phyloP scores from a whole-genome alignment of 2,888 invertebrate genomes.

The Malthinus seriepunctatus region DNA sequence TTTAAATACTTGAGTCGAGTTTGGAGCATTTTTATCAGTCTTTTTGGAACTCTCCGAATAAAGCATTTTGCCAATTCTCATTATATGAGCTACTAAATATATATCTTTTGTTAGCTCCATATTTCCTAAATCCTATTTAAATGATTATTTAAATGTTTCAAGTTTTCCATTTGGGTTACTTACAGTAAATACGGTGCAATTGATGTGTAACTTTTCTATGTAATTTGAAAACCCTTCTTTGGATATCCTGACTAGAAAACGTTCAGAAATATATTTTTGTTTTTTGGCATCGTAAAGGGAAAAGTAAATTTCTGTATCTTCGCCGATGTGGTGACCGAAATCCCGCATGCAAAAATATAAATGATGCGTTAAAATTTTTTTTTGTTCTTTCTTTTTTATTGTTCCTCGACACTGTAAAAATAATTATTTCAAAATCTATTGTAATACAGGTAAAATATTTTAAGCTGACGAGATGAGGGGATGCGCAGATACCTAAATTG shows the following conservation, averaged over 20 bases:
- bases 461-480: too few species aligned
- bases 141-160: background rate
- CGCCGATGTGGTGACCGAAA: constrained; percentile 85
- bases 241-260: constrained; percentile 86
- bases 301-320: constrained; percentile 87
- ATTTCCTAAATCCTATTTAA: constrained; percentile 74
- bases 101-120: constrained; percentile 84
- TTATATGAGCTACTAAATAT: constrained; percentile 87
- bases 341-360: constrained; percentile 86
- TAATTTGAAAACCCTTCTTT: constrained; percentile 90
- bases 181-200: constrained; percentile 84
- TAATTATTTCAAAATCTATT: background rate
- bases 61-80: constrained; percentile 85
- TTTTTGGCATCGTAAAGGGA: constrained; percentile 82
- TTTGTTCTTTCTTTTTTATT: constrained; percentile 59
- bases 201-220: constrained; percentile 83
- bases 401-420: constrained; percentile 59
- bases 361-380: constrained; percentile 71
- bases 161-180: constrained; percentile 26
- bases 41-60: constrained; percentile 60
- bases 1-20: constrained; percentile 59
- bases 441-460: too few species aligned
- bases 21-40: constrained; percentile 51
- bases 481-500: too few species aligned
- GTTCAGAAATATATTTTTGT: constrained; percentile 81